Conservation (phyloP, 2,888 invertebrate genomes). For the Fabriciana adippe region DNA sequence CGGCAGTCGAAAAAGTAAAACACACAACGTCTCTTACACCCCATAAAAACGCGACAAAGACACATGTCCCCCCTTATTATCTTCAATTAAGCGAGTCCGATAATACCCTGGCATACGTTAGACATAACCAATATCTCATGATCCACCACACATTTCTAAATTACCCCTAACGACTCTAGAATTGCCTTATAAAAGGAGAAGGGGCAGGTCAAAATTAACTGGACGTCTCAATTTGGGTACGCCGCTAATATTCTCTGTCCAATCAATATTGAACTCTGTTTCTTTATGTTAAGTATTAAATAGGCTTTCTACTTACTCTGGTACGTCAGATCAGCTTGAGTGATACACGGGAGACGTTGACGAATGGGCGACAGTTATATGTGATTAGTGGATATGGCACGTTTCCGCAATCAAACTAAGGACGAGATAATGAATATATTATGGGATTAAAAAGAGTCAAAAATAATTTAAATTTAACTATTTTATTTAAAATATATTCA, state of each 20-base stretch:
- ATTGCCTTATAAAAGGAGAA: constrained; percentile 32
- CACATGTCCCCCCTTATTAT: constrained; percentile 80
- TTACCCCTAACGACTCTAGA: constrained; percentile 14
- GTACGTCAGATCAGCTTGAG: constrained; percentile 59
- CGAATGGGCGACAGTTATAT: constrained; percentile 65
- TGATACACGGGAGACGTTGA: constrained; percentile 67
- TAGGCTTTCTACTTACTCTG: constrained; percentile 38
- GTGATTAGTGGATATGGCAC: constrained; percentile 71
- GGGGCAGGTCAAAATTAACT: constrained; percentile 50
- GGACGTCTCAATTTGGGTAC: constrained; percentile 54
- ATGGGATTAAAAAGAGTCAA: background rate
- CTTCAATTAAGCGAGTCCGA: constrained; percentile 80
- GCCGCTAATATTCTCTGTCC: constrained; percentile 38
- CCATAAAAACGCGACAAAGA: constrained; percentile 80
- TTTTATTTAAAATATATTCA: no score
- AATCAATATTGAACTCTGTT: constrained; percentile 49
- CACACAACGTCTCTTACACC: constrained; percentile 65
- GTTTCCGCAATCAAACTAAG: constrained; percentile 68
- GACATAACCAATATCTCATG: constrained; percentile 51
- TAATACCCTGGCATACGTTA: constrained; percentile 77
- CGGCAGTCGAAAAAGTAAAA: constrained; percentile 69
- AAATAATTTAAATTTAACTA: background rate
- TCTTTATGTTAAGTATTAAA: constrained; percentile 39
- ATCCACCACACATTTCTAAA: constrained; percentile 40
- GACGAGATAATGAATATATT: constrained; percentile 55